Conservation (phyloP, 2,888 invertebrate species). For the Phengaris arion region DNA sequence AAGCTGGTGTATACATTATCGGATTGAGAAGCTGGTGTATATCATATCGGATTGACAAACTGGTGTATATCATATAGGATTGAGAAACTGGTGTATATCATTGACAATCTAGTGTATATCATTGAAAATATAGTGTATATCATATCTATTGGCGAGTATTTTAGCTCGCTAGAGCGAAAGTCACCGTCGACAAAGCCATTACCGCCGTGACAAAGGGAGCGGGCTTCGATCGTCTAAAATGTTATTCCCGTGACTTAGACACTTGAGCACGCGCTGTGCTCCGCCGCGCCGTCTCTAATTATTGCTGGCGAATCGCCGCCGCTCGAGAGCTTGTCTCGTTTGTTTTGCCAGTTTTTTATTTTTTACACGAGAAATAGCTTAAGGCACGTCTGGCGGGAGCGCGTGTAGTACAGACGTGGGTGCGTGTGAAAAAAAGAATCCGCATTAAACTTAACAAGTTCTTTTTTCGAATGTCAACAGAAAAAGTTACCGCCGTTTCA, state of each 20-base stretch:
- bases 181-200: background rate
- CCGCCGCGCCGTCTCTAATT: conserved; percentile 46
- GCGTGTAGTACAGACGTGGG: background rate
- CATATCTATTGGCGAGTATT: too few relatives aligned
- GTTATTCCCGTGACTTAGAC: conserved; percentile 42
- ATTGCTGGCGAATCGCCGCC: conserved; percentile 43
- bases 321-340: conserved; percentile 39
- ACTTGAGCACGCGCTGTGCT: conserved; percentile 52
- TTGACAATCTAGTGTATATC: too few relatives aligned
- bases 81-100: too few relatives aligned
- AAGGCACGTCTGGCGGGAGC: conserved; percentile 26
- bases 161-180: background rate
- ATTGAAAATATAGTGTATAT: too few relatives aligned
- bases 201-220: conserved; percentile 16
- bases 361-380: conserved; percentile 33
- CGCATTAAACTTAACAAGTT: too few relatives aligned
- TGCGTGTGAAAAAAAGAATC: too few relatives aligned
- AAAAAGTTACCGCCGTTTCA: too few relatives aligned
- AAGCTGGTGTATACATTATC: too few relatives aligned
- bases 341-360: conserved; percentile 39
- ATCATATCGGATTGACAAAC: too few relatives aligned
- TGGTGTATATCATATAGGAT: too few relatives aligned
- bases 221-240: conserved; percentile 38
- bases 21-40: too few relatives aligned
- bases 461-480: too few relatives aligned